Evolutionary conservation across 1,140 invertebrate species (phyloP).

Genomic region (Euglossa dilemma): DNA sequence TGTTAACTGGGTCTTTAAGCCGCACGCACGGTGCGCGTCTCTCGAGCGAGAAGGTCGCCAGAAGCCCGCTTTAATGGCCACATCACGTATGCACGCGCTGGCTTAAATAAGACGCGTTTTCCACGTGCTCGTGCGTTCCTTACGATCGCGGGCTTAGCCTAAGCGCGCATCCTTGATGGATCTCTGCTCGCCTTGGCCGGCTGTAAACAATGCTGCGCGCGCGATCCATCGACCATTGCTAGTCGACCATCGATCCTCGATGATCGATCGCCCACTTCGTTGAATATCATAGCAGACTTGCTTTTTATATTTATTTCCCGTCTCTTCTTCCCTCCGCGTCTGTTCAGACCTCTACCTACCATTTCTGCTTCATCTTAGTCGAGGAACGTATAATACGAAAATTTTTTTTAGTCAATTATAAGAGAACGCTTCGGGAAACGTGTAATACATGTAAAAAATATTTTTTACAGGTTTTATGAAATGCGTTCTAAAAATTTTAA

Average conservation of each 20-base stretch:
- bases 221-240: neutral
- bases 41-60: constrained; percentile 30
- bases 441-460: no score
- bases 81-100: constrained; percentile 33
- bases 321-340: neutral
- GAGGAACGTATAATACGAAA: no score
- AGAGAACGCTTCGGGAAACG: no score
- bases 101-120: constrained; percentile 48
- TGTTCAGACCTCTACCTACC: no score
- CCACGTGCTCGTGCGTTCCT: constrained; percentile 50
- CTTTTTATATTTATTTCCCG: neutral
- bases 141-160: constrained; percentile 11
- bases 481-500: no score
- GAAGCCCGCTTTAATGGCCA: constrained; percentile 41
- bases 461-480: no score
- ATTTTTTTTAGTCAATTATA: no score
- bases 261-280: neutral
- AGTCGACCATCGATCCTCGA: neutral
- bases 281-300: neutral
- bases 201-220: constrained; percentile 19
- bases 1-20: constrained; percentile 38
- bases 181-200: constrained; percentile 2
- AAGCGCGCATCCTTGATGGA: constrained; percentile 46
- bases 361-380: no score
- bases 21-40: constrained; percentile 21